A percentile compares a stretch with the other conserved stretches of the same genome.
These are phyloP conservation scores for Berghia stephanieae DNA, from an alignment of 1,140 invertebrate species.

Conservation along the genomic window DNA sequence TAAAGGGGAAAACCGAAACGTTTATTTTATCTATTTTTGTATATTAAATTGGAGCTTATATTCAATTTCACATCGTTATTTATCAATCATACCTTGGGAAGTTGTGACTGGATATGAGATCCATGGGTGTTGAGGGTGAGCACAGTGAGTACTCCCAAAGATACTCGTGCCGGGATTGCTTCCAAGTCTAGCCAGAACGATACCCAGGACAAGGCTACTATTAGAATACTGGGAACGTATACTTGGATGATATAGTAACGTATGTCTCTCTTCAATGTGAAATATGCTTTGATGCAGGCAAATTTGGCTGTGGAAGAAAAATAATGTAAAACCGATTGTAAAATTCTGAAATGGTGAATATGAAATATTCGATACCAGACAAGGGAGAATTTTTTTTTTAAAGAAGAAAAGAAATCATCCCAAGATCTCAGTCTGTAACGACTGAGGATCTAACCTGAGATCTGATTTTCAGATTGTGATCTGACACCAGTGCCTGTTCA, in stretches of 20 bases:
- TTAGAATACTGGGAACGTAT: conserved; percentile 91
- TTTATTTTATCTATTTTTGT: neutral
- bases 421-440: no score
- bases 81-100: conserved; percentile 39
- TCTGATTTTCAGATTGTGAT: no score
- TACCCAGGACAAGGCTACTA: conserved; percentile 94
- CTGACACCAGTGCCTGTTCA: no score
- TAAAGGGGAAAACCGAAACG: neutral
- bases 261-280: conserved; percentile 80
- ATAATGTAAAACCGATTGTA: no score
- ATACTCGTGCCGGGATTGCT: conserved; percentile 71
- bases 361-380: no score
- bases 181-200: conserved; percentile 85
- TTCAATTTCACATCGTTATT: neutral
- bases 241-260: conserved; percentile 93
- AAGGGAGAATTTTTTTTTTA: no score
- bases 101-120: conserved; percentile 35
- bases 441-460: no score
- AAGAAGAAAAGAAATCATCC: no score
- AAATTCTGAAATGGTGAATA: no score
- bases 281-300: conserved; percentile 40
- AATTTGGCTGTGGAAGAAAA: conserved; percentile 32
- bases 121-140: conserved; percentile 53
- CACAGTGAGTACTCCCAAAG: conserved; percentile 67
- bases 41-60: neutral